These are phyloP conservation scores for Paracentrotus lividus DNA, from an alignment of 53 echinoderm and acorn worm genomes.

Conservation along the genomic window DNA sequence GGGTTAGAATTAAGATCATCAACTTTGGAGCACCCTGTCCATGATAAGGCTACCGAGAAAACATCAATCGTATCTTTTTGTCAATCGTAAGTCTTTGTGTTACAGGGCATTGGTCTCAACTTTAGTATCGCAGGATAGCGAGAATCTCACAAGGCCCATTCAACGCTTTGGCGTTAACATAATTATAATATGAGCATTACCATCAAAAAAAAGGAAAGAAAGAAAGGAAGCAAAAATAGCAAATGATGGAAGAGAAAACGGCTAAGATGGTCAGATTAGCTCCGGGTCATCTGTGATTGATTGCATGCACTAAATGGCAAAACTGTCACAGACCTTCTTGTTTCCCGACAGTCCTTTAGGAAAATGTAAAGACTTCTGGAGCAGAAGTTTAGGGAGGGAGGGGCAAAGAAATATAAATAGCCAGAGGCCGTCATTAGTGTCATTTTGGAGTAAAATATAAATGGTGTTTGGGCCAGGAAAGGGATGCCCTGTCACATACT, in stretches of 20 bases:
- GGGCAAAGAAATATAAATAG: neutral
- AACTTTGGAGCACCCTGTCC: too few relatives aligned
- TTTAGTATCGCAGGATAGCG: too few relatives aligned
- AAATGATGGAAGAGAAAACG: constrained; percentile 7
- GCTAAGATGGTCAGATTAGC: constrained; percentile 23
- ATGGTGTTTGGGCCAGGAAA: neutral
- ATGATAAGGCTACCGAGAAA: too few relatives aligned
- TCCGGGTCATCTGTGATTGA: constrained; percentile 41
- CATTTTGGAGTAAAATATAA: constrained; percentile 39
- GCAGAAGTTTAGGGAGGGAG: neutral
- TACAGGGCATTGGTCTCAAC: too few relatives aligned
- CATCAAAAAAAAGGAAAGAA: too few relatives aligned
- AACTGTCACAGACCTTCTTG: constrained; percentile 30
- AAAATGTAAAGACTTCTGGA: neutral
- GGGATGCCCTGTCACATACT: constrained; percentile 5
- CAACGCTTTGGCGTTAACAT: too few relatives aligned
- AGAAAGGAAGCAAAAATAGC: neutral
- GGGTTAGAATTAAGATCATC: too few relatives aligned
- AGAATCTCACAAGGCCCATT: too few relatives aligned
- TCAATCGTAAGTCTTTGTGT: too few relatives aligned
- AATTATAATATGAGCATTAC: too few relatives aligned
- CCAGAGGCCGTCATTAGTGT: constrained; percentile 37
- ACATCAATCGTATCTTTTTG: too few relatives aligned
- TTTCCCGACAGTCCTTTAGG: neutral
- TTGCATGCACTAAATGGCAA: constrained; percentile 15